Evolutionary conservation across 2,888 invertebrate species (phyloP), one percentile per base, ranked within the genome.

Genomic region (Pardosa pseudoannulata): DNA sequence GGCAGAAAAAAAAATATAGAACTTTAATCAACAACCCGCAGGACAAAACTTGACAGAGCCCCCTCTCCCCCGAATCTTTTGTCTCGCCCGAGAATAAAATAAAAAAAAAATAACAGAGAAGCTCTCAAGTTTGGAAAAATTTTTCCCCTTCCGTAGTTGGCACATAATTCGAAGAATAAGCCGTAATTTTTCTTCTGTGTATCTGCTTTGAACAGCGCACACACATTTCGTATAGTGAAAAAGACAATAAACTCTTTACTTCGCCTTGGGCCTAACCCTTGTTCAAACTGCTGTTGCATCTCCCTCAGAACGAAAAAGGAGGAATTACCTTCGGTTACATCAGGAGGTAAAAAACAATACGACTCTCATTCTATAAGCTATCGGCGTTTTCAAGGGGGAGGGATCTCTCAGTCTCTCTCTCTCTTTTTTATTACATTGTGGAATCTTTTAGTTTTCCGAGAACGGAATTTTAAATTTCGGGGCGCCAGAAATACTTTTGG

Each of bases 401-500:
- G 11, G 19, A n/a, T n/a, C n/a, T n/a, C n/a, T n/a, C n/a, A n/a
- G n/a, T 50, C 16, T 31, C 64, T 29, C 70, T 29, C 67, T 23
- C 23, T 73, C 62, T 64, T 79, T 80, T 74, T 82, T 82, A 82
- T 82, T 82, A 71, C 81, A 82, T 82, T 82, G 81, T 75, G 81
- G 81, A 82, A 75, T 82, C 81, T 75, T 82, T 82, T 82, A 82
- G 74, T 82, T 70, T 56, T 75, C n/a, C 62, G 62, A 56, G 81
- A 75, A 62, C 68, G 68, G 81, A 82, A 82, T 82, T 75, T 75
- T 70, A 82, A 82, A 82, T 82, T 79, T 75, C 62, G 6, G 19
- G 72, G 68, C 71, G 68, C 32, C 64, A 75, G 68, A 82, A 70
- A 82, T 71, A 75, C 70, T 82, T 75, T 28, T 28, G 74, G 28